Percentiles rank a stretch among this genome's conserved stretches.
Conservation (phyloP, 2,797 vertebrate genomes). For the Neomorphus geoffroyi region DNA sequence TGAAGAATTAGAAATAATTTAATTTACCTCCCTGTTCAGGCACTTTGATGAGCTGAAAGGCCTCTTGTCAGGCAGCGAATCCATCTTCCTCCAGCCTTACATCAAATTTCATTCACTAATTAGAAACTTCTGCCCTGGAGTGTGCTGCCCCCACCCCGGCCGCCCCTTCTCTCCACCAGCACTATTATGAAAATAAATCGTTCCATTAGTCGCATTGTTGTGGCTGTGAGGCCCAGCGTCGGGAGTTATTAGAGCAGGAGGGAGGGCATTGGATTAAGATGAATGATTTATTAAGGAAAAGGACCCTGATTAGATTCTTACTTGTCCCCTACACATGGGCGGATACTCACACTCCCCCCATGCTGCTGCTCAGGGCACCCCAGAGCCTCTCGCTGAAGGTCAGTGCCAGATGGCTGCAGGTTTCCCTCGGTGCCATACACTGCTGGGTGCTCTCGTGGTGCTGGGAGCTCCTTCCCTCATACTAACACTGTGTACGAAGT, state of each 20-base stretch:
- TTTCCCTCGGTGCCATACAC: background rate
- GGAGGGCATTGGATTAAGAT: slow-evolving; percentile 76
- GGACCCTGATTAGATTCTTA: slow-evolving; percentile 63
- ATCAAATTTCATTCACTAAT: slow-evolving; percentile 86
- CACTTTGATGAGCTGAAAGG: slow-evolving; percentile 77
- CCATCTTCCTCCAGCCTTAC: slow-evolving; percentile 78
- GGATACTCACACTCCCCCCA: background rate
- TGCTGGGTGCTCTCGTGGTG: rapidly evolving
- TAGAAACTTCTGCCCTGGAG: slow-evolving; percentile 73
- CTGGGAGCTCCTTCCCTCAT: rapidly evolving
- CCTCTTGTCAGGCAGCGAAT: slow-evolving; percentile 79
- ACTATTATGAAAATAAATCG: slow-evolving; percentile 84
- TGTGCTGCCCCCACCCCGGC: background rate
- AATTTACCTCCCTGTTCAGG: slow-evolving; percentile 78
- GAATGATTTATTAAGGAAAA: slow-evolving; percentile 81
- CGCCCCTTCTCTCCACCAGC: slow-evolving; percentile 59
- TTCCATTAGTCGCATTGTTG: slow-evolving; percentile 80
- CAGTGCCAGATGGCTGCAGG: rapidly evolving
- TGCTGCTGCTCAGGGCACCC: rapidly evolving
- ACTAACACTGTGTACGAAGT: rapidly evolving
- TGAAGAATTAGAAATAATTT: slow-evolving; percentile 81
- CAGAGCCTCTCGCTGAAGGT: background rate
- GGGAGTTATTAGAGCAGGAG: slow-evolving; percentile 80
- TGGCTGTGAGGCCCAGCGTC: slow-evolving; percentile 74
- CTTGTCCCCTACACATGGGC: background rate